phyloP scores from a whole-genome alignment of 2,113 vertebrate genomes.

The Poicephalus meyeri region DNA sequence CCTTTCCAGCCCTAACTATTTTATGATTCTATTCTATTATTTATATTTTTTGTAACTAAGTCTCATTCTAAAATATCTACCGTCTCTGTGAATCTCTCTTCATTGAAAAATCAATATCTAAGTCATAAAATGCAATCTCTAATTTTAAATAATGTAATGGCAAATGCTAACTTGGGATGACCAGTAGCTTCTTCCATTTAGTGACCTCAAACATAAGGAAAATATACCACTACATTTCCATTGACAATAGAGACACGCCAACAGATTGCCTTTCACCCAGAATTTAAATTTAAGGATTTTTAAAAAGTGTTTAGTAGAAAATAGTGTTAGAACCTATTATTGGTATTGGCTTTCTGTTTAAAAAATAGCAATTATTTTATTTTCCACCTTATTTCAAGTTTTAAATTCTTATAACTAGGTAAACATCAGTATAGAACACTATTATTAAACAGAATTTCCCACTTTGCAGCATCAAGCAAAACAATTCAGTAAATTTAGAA shows the following conservation, averaged over 20 bases:
- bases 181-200: not conserved
- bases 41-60: not conserved
- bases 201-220: not conserved
- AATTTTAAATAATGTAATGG: not conserved
- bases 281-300: not conserved
- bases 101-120: not conserved
- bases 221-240: not conserved
- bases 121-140: not conserved
- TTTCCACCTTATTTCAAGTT: not conserved
- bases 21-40: not conserved
- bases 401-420: not conserved
- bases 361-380: not conserved
- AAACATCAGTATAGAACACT: not conserved
- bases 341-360: not conserved
- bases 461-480: not conserved
- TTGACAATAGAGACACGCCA: not conserved
- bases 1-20: not conserved
- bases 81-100: not conserved
- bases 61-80: not conserved
- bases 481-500: constrained; percentile 1
- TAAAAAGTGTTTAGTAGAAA: not conserved
- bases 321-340: not conserved
- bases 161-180: not conserved
- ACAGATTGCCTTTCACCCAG: not conserved
- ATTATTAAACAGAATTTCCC: not conserved